These are phyloP conservation scores for Tryphoninae sp. DNA, from an alignment of 2,888 invertebrate genomes.

Conservation along the genomic window DNA sequence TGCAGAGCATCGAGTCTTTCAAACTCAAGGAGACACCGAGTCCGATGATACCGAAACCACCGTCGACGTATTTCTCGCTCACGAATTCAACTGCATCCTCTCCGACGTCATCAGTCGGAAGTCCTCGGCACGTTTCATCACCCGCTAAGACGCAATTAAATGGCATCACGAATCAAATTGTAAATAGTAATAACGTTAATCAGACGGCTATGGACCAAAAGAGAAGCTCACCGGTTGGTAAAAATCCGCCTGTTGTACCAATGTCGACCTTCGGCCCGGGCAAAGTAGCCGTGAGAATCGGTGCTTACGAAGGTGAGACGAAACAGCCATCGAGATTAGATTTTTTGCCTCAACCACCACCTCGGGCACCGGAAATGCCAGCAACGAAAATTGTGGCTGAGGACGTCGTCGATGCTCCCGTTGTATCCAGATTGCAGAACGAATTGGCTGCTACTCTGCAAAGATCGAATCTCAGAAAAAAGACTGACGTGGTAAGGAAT, in stretches of 20 bases:
- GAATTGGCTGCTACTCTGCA: constrained; percentile 89
- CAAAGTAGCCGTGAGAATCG: constrained; percentile 78
- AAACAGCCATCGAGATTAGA: constrained; percentile 88
- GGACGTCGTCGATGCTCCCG: constrained; percentile 82
- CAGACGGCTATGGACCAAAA: constrained; percentile 67
- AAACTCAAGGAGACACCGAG: constrained; percentile 86
- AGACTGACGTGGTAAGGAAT: constrained; percentile 83
- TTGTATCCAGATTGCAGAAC: constrained; percentile 87
- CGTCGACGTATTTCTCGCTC: constrained; percentile 86
- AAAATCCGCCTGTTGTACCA: constrained; percentile 75
- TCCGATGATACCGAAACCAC: constrained; percentile 86
- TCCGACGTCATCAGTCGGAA: constrained; percentile 68
- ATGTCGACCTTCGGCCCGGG: constrained; percentile 64
- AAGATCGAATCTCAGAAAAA: constrained; percentile 89
- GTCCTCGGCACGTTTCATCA: constrained; percentile 75
- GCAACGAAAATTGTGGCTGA: constrained; percentile 73
- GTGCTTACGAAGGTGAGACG: constrained; percentile 78
- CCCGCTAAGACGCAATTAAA: constrained; percentile 80
- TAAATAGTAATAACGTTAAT: constrained; percentile 58
- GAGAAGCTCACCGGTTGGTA: constrained; percentile 81
- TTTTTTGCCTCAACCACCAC: constrained; percentile 82
- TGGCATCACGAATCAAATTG: constrained; percentile 52
- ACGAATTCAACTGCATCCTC: constrained; percentile 69
- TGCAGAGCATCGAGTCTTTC: constrained; percentile 90
- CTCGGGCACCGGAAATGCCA: constrained; percentile 61